A percentile compares a stretch with the other conserved stretches of the same genome.
These are phyloP conservation scores for Antheraea yamamai DNA, from an alignment of 2,888 invertebrate species.

Conservation along the genomic window DNA sequence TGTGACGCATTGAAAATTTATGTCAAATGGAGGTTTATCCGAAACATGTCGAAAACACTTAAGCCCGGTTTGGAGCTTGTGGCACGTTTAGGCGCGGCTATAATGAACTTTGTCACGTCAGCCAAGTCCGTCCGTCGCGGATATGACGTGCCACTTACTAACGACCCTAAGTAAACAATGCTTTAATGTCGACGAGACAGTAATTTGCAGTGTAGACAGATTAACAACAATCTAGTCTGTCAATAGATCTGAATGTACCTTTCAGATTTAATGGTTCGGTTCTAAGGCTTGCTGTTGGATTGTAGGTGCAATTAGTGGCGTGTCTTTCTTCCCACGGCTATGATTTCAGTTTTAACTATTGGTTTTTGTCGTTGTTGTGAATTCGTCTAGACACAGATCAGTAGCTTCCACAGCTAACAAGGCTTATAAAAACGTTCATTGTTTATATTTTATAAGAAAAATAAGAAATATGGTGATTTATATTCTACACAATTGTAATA, in stretches of 20 bases:
- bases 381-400: background rate
- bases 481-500: too few species aligned
- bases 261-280: background rate
- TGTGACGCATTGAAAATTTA: background rate
- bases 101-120: conserved; percentile 15
- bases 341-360: background rate
- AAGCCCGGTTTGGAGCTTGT: background rate
- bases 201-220: conserved; percentile 2
- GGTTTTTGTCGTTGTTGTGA: background rate
- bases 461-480: background rate
- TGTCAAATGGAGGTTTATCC: background rate
- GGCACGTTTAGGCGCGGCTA: background rate
- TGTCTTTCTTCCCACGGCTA: background rate
- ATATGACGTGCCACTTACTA: conserved; percentile 10
- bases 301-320: background rate
- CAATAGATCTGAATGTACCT: background rate
- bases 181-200: background rate
- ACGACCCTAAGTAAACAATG: conserved; percentile 9
- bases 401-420: background rate
- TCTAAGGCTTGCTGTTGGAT: background rate
- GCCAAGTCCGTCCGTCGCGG: background rate
- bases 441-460: background rate
- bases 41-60: conserved; percentile 10
- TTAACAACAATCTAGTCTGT: conserved; percentile 9
- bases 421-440: background rate